Evolutionary conservation across 2,113 vertebrate genomes (phyloP).

Genomic region (Myotis davidii): DNA sequence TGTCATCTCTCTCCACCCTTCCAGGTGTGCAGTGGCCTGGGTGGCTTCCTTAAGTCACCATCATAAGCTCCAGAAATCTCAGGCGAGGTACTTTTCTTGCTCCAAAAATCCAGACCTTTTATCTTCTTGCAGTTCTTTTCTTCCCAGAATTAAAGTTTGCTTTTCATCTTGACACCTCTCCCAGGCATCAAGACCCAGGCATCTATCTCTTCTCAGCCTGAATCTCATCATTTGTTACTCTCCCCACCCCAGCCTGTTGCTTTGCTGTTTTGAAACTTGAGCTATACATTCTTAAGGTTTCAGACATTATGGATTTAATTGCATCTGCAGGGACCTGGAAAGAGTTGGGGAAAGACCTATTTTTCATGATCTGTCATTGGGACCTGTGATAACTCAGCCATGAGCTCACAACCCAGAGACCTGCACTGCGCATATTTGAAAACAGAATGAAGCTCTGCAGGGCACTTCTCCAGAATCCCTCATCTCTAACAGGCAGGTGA

Average conservation of each 20-base stretch:
- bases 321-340: background rate
- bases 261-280: slow-evolving; percentile 11
- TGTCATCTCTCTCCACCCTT: background rate
- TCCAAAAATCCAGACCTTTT: background rate
- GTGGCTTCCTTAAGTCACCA: background rate
- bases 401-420: background rate
- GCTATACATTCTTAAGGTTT: background rate
- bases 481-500: background rate
- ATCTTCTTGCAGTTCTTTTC: background rate
- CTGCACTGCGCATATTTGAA: background rate
- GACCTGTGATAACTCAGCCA: slow-evolving; percentile 9
- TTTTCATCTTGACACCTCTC: background rate
- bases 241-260: background rate
- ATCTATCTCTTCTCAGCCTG: background rate
- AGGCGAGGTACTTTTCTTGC: background rate
- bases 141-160: background rate
- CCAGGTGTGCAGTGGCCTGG: background rate
- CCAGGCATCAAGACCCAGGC: background rate
- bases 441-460: background rate
- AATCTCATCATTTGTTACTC: background rate
- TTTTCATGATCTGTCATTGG: background rate
- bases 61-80: background rate
- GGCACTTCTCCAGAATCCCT: background rate
- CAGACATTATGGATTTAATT: background rate
- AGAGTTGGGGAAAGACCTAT: background rate